Evolutionary conservation across 2,113 vertebrate species (phyloP).

Genomic region (Pseudorhombus dupliciocellatus): DNA sequence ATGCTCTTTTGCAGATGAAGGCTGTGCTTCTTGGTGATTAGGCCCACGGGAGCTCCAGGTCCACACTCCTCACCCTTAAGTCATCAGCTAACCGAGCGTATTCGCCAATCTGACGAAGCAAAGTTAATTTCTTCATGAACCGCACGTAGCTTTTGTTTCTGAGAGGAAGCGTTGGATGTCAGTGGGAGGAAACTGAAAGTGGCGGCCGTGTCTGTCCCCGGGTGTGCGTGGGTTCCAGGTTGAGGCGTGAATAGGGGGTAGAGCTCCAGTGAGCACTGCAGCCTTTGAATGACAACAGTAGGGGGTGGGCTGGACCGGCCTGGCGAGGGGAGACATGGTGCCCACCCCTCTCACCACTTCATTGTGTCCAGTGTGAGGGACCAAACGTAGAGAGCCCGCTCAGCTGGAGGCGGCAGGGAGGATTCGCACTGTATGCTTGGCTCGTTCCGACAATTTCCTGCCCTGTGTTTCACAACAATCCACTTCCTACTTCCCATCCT

Average conservation of each 20-base stretch:
- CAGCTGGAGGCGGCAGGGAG: conserved; percentile 74
- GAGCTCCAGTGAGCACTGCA: conserved; percentile 78
- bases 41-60: conserved; percentile 69
- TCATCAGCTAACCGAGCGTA: conserved; percentile 62
- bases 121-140: conserved; percentile 58
- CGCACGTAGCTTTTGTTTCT: conserved; percentile 62
- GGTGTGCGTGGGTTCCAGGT: conserved; percentile 59
- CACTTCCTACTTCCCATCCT: conserved; percentile 73
- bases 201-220: conserved; percentile 44
- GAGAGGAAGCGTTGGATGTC: conserved; percentile 65
- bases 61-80: conserved; percentile 52
- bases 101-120: conserved; percentile 41
- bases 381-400: conserved; percentile 66
- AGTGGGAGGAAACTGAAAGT: conserved; percentile 45
- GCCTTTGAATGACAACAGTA: conserved; percentile 81
- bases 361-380: conserved; percentile 69
- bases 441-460: conserved; percentile 72
- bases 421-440: conserved; percentile 67
- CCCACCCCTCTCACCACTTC: conserved; percentile 72
- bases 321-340: conserved; percentile 38
- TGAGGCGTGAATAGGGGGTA: conserved; percentile 70
- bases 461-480: conserved; percentile 61
- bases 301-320: conserved; percentile 60
- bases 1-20: conserved; percentile 72
- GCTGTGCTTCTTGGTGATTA: conserved; percentile 63